phyloP scores from a whole-genome alignment of 1,140 invertebrate species.

The Bacillus rossius region DNA sequence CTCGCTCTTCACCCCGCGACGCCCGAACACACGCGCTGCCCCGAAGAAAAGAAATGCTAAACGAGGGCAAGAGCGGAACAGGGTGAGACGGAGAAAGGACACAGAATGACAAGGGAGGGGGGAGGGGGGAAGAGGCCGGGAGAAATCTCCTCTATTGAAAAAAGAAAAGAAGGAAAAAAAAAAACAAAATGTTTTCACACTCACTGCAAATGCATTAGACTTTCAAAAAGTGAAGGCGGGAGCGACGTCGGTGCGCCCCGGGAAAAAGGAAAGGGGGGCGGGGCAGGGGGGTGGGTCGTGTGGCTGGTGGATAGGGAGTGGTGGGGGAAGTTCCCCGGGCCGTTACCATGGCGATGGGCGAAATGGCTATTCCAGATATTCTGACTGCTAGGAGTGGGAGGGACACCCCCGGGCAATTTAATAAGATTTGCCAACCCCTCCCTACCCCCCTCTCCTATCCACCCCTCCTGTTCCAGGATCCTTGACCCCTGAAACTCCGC shows the following conservation, averaged over 20 bases:
- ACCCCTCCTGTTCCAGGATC: background rate
- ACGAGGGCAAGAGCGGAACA: constrained; percentile 2
- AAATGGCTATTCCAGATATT: constrained; percentile 31
- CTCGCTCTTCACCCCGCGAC: too few species aligned
- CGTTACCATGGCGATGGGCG: constrained; percentile 12
- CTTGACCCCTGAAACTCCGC: background rate
- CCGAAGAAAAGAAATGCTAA: constrained; percentile 7
- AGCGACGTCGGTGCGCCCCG: background rate
- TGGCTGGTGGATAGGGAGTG: constrained; percentile 5
- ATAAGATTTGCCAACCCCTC: constrained; percentile 34
- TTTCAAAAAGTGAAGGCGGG: constrained; percentile 15
- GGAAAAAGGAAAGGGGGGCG: constrained; percentile 6
- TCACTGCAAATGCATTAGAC: constrained; percentile 13
- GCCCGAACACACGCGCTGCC: constrained; percentile 5
- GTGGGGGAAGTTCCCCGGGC: constrained; percentile 7
- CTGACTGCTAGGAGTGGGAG: constrained; percentile 13
- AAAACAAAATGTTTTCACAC: constrained; percentile 12
- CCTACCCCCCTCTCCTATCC: constrained; percentile 9
- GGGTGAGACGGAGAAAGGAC: background rate
- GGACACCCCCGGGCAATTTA: constrained; percentile 34
- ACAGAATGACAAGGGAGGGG: constrained; percentile 2
- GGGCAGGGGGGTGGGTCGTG: constrained; percentile 7
- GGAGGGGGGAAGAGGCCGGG: background rate
- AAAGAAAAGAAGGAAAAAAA: too few species aligned
- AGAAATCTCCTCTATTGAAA: constrained; percentile 15